Conservation (phyloP, 2,888 invertebrate genomes). For the Augochlorella aurata region DNA sequence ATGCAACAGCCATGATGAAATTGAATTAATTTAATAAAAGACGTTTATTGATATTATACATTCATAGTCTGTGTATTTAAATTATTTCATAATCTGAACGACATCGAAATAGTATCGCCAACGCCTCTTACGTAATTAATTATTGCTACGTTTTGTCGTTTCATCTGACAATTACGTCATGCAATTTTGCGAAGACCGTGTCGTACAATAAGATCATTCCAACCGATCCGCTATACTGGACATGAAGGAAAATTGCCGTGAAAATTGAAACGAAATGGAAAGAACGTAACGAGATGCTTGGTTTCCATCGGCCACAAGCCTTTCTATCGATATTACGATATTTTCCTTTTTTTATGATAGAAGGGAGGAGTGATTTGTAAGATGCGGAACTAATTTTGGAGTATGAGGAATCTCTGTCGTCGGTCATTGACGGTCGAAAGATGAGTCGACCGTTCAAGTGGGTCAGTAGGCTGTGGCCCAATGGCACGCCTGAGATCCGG, state of each 20-base stretch:
- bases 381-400: slow-evolving; percentile 35
- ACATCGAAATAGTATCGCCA: neutral
- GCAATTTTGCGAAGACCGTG: neutral
- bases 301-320: neutral
- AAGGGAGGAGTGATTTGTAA: neutral
- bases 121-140: neutral
- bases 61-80: neutral
- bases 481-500: slow-evolving; percentile 67
- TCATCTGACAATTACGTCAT: neutral
- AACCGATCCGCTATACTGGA: neutral
- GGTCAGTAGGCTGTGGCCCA: slow-evolving; percentile 76
- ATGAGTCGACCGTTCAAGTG: slow-evolving; percentile 60
- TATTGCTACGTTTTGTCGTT: neutral
- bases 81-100: neutral
- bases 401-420: slow-evolving; percentile 16
- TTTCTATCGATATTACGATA: neutral
- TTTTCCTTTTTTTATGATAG: neutral
- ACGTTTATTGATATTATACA: neutral
- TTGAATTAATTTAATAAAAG: neutral
- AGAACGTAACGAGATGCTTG: neutral
- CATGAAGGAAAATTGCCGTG: neutral
- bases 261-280: slow-evolving; percentile 2
- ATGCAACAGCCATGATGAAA: neutral
- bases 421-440: slow-evolving; percentile 29
- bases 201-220: neutral